phyloP scores from a whole-genome alignment of 2,797 vertebrate species.

The Enteromius unitaeniatus region DNA sequence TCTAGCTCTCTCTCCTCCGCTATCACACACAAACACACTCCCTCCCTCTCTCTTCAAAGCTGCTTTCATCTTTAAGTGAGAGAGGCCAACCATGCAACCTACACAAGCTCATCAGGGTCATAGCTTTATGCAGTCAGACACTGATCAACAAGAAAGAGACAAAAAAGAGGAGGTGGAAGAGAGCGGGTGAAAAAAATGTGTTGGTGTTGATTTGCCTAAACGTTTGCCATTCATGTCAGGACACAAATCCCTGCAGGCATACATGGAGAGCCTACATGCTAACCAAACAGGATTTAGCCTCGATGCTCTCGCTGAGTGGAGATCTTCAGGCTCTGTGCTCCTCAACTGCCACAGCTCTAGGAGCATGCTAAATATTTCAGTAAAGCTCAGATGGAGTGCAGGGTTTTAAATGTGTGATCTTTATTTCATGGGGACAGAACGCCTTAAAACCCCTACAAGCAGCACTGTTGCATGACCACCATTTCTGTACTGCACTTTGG shows the following conservation, averaged over 20 bases:
- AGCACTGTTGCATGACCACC: slow-evolving; percentile 65
- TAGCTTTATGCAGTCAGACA: slow-evolving; percentile 61
- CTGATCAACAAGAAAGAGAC: slow-evolving; percentile 57
- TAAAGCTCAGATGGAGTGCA: slow-evolving; percentile 69
- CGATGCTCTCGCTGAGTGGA: slow-evolving; percentile 69
- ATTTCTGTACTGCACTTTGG: slow-evolving; percentile 67
- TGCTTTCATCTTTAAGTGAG: slow-evolving; percentile 47
- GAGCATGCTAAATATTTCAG: slow-evolving; percentile 79
- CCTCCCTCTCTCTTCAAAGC: slow-evolving; percentile 40
- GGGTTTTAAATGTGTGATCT: slow-evolving; percentile 79
- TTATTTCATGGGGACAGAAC: slow-evolving; percentile 83
- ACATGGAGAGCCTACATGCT: slow-evolving; percentile 60
- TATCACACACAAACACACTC: slow-evolving; percentile 53
- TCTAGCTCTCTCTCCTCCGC: slow-evolving; percentile 38
- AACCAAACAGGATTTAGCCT: slow-evolving; percentile 70
- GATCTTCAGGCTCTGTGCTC: slow-evolving; percentile 58
- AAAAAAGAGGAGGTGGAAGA: slow-evolving; percentile 20
- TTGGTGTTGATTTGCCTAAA: slow-evolving; percentile 62
- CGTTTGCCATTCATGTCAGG: slow-evolving; percentile 43
- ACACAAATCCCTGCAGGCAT: slow-evolving; percentile 72
- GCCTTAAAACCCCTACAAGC: slow-evolving; percentile 72
- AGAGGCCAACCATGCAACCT: slow-evolving; percentile 53
- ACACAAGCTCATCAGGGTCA: slow-evolving; percentile 51
- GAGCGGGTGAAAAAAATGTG: slow-evolving; percentile 4
- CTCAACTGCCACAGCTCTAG: slow-evolving; percentile 66